Evolutionary conservation across 2,888 invertebrate genomes (phyloP).

Genomic region (Himalopsyche anomala): DNA sequence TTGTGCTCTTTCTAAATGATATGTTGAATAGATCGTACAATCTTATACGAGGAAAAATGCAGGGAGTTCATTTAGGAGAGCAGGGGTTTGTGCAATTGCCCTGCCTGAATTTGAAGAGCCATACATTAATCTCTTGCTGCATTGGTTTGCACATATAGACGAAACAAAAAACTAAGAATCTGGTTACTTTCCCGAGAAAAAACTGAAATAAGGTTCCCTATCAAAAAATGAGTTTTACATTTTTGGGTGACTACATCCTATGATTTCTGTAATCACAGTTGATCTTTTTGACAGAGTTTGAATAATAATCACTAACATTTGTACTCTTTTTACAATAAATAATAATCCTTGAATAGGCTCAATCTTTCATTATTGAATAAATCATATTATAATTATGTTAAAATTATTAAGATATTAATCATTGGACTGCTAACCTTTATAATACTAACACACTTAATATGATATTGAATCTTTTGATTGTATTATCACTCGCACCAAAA

Average conservation of each 20-base stretch:
- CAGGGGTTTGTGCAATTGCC: no score
- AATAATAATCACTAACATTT: not conserved
- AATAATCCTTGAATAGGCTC: constrained; percentile 11
- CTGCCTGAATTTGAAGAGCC: no score
- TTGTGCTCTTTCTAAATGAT: no score
- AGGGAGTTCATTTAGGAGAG: no score
- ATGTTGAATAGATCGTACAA: no score
- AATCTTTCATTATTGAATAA: constrained; percentile 6
- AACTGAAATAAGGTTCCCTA: no score
- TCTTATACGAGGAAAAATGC: no score
- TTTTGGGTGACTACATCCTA: not conserved
- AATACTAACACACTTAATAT: constrained; percentile 20
- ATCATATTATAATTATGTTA: constrained; percentile 8
- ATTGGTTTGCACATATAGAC: no score
- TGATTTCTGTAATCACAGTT: not conserved
- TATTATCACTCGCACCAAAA: constrained; percentile 6
- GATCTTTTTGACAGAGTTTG: not conserved
- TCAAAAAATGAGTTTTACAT: not conserved
- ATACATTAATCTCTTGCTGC: no score
- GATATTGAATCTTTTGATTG: constrained; percentile 32
- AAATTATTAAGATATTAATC: not conserved
- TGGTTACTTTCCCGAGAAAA: no score
- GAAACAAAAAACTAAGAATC: no score
- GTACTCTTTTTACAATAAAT: constrained; percentile 6
- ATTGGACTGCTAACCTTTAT: constrained; percentile 14